Percentiles rank a stretch among this genome's conserved stretches.
phyloP scores from a whole-genome alignment of 2,888 invertebrate genomes.

The Athripsodes cinereus region DNA sequence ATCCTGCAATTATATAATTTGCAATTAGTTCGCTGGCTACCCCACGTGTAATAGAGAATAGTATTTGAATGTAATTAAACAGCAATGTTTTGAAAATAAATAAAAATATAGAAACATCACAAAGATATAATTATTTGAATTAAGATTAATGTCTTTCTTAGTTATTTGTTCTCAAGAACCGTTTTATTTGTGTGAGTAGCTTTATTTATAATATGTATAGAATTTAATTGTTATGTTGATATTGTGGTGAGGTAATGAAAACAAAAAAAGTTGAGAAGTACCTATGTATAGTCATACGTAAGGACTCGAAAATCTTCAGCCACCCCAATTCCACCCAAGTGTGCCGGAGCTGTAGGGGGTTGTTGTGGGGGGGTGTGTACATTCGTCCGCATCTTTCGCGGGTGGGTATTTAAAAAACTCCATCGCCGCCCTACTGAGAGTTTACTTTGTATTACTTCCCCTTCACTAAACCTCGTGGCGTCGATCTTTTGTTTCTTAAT shows the following conservation, averaged over 20 bases:
- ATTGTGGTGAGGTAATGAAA: not conserved
- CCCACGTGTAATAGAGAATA: too few species aligned
- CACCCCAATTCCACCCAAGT: not conserved
- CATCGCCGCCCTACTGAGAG: slow-evolving; percentile 26
- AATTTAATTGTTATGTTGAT: too few species aligned
- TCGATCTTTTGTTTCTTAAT: slow-evolving; percentile 29
- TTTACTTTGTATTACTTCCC: slow-evolving; percentile 28
- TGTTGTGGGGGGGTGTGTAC: slow-evolving; percentile 7
- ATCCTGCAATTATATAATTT: too few species aligned
- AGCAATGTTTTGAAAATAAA: too few species aligned
- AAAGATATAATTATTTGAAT: too few species aligned
- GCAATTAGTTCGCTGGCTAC: too few species aligned
- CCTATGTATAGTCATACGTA: not conserved
- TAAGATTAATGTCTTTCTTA: too few species aligned
- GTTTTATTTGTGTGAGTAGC: too few species aligned
- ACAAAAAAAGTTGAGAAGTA: not conserved
- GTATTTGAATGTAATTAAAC: too few species aligned
- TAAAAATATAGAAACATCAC: too few species aligned
- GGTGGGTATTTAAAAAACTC: slow-evolving; percentile 28
- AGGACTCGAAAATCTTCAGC: not conserved
- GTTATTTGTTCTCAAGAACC: too few species aligned
- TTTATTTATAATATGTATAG: too few species aligned
- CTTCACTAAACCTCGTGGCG: slow-evolving; percentile 29
- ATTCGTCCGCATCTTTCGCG: slow-evolving; percentile 27
- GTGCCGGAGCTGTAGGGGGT: not conserved